Evolutionary conservation across 1,140 invertebrate genomes (phyloP), one percentile per base, ranked within the genome.

Genomic region (Penaeus vannamei): DNA sequence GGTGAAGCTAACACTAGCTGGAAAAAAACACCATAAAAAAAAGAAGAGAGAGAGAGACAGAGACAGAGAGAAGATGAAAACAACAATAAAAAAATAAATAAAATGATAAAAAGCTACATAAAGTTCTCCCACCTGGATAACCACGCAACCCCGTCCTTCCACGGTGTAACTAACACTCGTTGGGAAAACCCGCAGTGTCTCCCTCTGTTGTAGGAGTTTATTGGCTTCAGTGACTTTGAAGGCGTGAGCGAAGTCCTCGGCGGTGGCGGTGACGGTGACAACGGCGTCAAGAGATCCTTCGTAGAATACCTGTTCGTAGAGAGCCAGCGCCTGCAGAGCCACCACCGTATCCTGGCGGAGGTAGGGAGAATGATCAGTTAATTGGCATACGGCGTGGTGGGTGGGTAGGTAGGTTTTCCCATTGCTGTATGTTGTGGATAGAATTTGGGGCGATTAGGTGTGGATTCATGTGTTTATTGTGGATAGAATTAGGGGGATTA

Each of bases 161-260:
- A 90, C 22, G 36, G 22, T 42, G 26, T 83, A 36, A 32, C 20
- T 86, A 8, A 90, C 77, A 19, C 22, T 29, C n/a, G 85, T 87
- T n/a, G 89, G 89, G 14, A 90, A 69, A 10, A 10, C 36, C 17
- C 64, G 85, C 22, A 87, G 80, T 12, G 32, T 46, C 62, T 59
- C 36, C 42, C 84, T 2, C 80, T 85, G 83, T 19, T 83, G 62
- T 61, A 90, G 80, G 8, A 90, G 89, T 32, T 81, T 87, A 46
- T 86, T 90, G 85, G n/a, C 26, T 26, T 87, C 85, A 1, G 36
- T 90, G 72, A 90, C 64, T 23, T 19, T 60, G 76, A 90, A 79
- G 62, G 81, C 7, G 22, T 61, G 61, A 19, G n/a, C 36, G n/a
- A 83, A 32, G 5, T 77, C 46, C 66, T 79, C 29, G 0, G 64